A percentile compares a stretch with the other conserved stretches of the same genome.
Conservation (phyloP, 2,888 invertebrate species). For the Ennomos quercinarius region DNA sequence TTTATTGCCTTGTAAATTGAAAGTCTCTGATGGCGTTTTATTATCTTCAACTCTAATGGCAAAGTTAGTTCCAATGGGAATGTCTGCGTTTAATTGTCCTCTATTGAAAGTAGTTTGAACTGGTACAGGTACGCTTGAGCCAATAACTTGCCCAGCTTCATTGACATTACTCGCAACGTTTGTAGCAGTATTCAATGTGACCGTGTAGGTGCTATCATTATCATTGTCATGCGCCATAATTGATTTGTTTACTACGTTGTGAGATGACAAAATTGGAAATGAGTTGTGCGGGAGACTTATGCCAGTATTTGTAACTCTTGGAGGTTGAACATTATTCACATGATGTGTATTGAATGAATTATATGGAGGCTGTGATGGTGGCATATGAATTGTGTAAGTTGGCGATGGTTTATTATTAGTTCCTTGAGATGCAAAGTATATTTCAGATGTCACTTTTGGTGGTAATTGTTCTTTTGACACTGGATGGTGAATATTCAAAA, state of each 20-base stretch:
- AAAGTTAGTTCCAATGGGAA: slow-evolving; percentile 81
- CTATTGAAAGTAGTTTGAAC: slow-evolving; percentile 59
- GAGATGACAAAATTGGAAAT: slow-evolving; percentile 51
- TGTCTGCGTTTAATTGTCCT: slow-evolving; percentile 71
- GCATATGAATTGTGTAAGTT: slow-evolving; percentile 75
- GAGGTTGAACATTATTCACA: slow-evolving; percentile 41
- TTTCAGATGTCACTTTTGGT: slow-evolving; percentile 80
- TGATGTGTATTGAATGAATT: slow-evolving; percentile 49
- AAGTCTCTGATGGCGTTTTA: slow-evolving; percentile 61
- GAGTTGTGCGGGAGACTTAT: slow-evolving; percentile 49
- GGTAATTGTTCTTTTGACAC: slow-evolving; percentile 68
- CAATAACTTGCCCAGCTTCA: slow-evolving; percentile 64
- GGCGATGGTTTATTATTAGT: slow-evolving; percentile 69
- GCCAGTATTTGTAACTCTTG: slow-evolving; percentile 30
- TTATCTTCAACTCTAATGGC: slow-evolving; percentile 80
- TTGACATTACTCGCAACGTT: slow-evolving; percentile 65
- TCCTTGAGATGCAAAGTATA: slow-evolving; percentile 78
- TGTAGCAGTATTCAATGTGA: slow-evolving; percentile 72
- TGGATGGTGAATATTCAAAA: slow-evolving; percentile 77
- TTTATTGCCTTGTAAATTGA: slow-evolving; percentile 59
- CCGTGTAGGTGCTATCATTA: slow-evolving; percentile 66
- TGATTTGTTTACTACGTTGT: slow-evolving; percentile 60
- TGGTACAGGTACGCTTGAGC: slow-evolving; percentile 71
- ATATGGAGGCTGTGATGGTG: slow-evolving; percentile 52
- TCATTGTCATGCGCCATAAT: slow-evolving; percentile 51